These are phyloP conservation scores for Cynopterus brachyotis DNA, from an alignment of 2,113 vertebrate species.

Conservation along the genomic window DNA sequence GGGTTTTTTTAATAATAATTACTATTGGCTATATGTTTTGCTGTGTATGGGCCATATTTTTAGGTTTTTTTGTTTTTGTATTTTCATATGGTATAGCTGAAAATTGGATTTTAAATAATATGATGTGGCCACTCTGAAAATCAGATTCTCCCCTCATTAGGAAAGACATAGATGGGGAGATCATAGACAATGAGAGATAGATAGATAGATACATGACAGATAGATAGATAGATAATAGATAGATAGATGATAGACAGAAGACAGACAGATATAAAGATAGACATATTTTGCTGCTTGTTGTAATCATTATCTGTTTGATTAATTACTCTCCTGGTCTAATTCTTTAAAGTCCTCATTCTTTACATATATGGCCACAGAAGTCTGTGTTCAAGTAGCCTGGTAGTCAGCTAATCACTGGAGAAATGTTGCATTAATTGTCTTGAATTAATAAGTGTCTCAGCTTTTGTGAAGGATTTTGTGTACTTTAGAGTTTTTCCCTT, in stretches of 20 bases:
- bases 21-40: not conserved
- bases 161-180: too few species aligned
- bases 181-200: too few species aligned
- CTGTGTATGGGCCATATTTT: not conserved
- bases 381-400: not conserved
- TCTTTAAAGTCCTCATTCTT: not conserved
- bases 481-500: not conserved
- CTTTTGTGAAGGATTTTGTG: not conserved
- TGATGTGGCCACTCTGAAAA: not conserved
- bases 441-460: not conserved
- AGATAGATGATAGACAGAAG: too few species aligned
- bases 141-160: not conserved
- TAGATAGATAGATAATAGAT: too few species aligned
- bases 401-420: not conserved
- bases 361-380: not conserved
- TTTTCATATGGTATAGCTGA: not conserved
- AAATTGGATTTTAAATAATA: not conserved
- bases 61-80: not conserved
- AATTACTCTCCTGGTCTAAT: not conserved
- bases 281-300: not conserved
- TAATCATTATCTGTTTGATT: not conserved
- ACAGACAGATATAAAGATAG: too few species aligned
- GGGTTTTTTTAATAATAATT: not conserved
- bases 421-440: not conserved
- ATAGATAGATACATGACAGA: too few species aligned